Evolutionary conservation across 2,113 vertebrate genomes (phyloP).

Genomic region (Syrmaticus mikado): DNA sequence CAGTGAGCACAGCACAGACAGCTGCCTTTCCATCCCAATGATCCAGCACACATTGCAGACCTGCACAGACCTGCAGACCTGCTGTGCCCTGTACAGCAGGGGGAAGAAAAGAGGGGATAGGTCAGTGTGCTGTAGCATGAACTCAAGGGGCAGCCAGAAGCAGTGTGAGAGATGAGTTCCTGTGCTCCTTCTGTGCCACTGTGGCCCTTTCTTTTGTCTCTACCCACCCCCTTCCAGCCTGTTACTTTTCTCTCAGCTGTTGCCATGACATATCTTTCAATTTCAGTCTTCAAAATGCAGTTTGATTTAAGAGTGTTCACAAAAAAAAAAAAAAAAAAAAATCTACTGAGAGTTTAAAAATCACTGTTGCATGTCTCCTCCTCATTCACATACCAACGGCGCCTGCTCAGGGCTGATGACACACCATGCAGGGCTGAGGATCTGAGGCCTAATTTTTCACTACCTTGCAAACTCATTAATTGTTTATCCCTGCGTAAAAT

Average conservation of each 20-base stretch:
- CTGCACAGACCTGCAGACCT: too few relatives aligned
- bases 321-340: neutral
- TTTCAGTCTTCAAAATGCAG: neutral
- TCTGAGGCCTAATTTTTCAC: neutral
- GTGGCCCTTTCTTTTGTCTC: neutral
- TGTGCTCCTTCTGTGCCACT: neutral
- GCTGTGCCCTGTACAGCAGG: neutral
- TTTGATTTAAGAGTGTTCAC: neutral
- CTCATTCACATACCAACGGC: neutral
- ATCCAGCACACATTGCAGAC: neutral
- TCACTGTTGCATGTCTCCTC: neutral
- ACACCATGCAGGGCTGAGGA: neutral
- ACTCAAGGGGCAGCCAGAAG: neutral
- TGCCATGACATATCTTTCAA: neutral
- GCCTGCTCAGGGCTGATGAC: neutral
- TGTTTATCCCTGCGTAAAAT: conserved; percentile 20
- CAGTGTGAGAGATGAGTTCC: neutral
- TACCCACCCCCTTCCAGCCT: too few relatives aligned
- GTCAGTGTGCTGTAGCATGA: neutral
- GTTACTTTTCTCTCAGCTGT: neutral
- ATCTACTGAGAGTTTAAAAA: neutral
- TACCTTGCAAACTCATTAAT: neutral
- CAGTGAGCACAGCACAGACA: neutral
- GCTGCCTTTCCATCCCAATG: neutral
- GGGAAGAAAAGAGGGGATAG: neutral